A percentile compares a stretch with the other conserved stretches of the same genome.
phyloP scores from a whole-genome alignment of 2,888 invertebrate genomes.

The Caenorhabditis becei region DNA sequence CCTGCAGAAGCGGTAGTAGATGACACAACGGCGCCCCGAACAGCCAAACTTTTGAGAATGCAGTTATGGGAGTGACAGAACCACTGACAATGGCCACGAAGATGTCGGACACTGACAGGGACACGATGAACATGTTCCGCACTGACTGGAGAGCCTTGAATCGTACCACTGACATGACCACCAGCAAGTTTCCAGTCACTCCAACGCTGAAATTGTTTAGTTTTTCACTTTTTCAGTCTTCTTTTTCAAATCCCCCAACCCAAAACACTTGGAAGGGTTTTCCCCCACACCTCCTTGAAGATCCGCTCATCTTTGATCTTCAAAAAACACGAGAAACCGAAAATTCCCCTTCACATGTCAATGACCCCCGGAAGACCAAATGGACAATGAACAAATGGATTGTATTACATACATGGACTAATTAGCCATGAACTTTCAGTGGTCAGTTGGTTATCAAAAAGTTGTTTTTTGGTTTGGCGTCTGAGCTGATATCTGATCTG shows the following conservation, averaged over 20 bases:
- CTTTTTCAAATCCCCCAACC: background rate
- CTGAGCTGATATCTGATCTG: background rate
- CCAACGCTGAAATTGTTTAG: conserved; percentile 73
- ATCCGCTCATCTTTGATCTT: conserved; percentile 47
- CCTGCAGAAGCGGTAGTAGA: conserved; percentile 93
- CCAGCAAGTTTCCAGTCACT: conserved; percentile 77
- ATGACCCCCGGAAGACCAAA: conserved; percentile 39
- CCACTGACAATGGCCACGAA: conserved; percentile 91
- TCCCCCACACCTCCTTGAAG: background rate
- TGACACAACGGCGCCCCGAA: conserved; percentile 94
- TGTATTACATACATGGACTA: conserved; percentile 2
- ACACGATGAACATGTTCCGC: conserved; percentile 80
- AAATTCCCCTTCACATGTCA: conserved; percentile 8
- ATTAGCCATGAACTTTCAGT: conserved; percentile 7
- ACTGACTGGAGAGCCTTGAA: conserved; percentile 78
- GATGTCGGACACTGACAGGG: conserved; percentile 87
- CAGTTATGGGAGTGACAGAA: conserved; percentile 95
- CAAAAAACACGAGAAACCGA: conserved; percentile 16
- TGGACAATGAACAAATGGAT: conserved; percentile 24
- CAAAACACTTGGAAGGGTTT: conserved; percentile 38
- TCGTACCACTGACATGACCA: conserved; percentile 74
- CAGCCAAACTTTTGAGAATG: conserved; percentile 92
- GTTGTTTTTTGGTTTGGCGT: background rate
- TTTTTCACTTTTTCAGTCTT: background rate
- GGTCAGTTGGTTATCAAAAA: background rate